A percentile compares a stretch with the other conserved stretches of the same genome.
Conservation (phyloP, 2,113 vertebrate species). For the Thalassarche chlororhynchos region DNA sequence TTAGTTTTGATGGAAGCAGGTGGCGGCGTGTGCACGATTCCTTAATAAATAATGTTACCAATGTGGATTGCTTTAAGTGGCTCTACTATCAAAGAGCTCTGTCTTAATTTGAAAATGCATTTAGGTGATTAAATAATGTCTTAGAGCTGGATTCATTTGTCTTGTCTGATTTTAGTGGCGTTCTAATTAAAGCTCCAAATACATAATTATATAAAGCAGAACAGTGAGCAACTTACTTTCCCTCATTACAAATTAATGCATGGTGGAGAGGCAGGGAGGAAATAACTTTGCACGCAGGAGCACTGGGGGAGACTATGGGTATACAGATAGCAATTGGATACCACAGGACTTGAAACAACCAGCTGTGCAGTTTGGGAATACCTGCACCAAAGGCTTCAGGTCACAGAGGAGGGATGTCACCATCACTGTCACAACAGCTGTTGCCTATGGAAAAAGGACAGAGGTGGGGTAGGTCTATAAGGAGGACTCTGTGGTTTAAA, state of each 20-base stretch:
- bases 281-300: not conserved
- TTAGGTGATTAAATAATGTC: constrained; percentile 63
- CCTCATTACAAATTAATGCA: not conserved
- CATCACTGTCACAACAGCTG: not conserved
- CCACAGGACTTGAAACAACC: not conserved
- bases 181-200: constrained; percentile 48
- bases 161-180: constrained; percentile 8
- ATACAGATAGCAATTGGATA: not conserved
- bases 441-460: not conserved
- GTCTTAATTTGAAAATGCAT: constrained; percentile 44
- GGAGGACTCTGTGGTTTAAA: not conserved
- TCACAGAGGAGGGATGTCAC: not conserved
- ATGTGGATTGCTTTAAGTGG: constrained; percentile 33
- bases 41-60: constrained; percentile 44
- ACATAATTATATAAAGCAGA: constrained; percentile 36
- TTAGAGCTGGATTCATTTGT: constrained; percentile 14
- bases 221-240: not conserved
- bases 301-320: not conserved
- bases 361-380: not conserved
- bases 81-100: constrained; percentile 48
- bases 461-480: not conserved
- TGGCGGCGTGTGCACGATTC: not conserved
- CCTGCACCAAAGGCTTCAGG: not conserved
- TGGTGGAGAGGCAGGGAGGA: not conserved
- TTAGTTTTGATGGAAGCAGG: constrained; percentile 56